Evolutionary conservation across 2,113 vertebrate species (phyloP), one percentile per base, ranked within the genome.

Genomic region (Caranx ignobilis): DNA sequence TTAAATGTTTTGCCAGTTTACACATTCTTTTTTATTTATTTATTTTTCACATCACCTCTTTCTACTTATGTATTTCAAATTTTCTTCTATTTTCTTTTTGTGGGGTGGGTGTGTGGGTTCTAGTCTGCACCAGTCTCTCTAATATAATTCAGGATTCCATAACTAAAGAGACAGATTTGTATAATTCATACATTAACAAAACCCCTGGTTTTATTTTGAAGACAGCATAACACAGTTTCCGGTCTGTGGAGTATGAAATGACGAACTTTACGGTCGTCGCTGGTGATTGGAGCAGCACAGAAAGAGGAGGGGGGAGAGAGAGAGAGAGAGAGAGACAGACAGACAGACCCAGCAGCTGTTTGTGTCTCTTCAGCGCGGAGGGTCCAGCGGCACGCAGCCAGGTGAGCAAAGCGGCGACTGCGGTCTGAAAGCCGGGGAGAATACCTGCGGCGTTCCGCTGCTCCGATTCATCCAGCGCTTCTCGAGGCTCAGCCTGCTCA

Each of bases 201-300:
- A 48, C 8, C 11, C 21, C 11, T 9, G 4, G 16, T 47, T 63
- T 82, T 77, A 82, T 61, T 82, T 50, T 71, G 80, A 77, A 75
- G 5, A 11, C 4, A 59, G 26, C 32, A 1, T 13, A 6, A 43
- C 6, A 0, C 12, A 31, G 15, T 26, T 82, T 82, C 80, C 67
- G 54, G 41, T 61, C 0, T 6, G 45, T 4, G 16, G 9, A 8
- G 5, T n/a, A 48, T n/a, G 31, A 34, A 26, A 43, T 35, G n/a
- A 7, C 9, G 35, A 70, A 18, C 73, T 75, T 76, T 18, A 48
- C 64, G 2, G 15, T 34, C 34, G 5, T 34, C 0, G 16, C 54
- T 10, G 26, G 5, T 21, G 47, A 41, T 62, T 31, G 50, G 55
- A 48, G 21, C 19, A 31, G 43, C 41, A n/a, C 12, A 43, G n/a